A percentile compares a stretch with the other conserved stretches of the same genome.
Evolutionary conservation across 2,113 vertebrate species (phyloP).

Genomic region (Triplophysa siluroides): DNA sequence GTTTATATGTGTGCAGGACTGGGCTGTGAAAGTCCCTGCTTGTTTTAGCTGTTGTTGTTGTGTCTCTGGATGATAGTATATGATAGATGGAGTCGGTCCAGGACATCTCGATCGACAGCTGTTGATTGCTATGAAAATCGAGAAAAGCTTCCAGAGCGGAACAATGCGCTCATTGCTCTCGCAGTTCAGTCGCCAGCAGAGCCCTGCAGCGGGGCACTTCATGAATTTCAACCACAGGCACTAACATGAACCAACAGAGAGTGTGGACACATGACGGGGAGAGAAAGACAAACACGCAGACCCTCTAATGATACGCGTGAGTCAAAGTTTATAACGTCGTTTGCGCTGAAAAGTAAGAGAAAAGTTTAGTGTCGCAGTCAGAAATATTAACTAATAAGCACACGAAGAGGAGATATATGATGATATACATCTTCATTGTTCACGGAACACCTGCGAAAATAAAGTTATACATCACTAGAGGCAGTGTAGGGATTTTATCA

Average conservation of each 20-base stretch:
- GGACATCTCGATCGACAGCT: conserved; percentile 83
- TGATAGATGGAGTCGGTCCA: conserved; percentile 80
- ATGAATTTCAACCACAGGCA: conserved; percentile 76
- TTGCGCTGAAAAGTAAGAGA: too few species aligned
- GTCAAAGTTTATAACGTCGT: not conserved
- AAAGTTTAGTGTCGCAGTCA: too few species aligned
- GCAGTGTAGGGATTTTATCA: too few species aligned
- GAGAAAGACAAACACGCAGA: not conserved
- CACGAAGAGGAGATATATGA: too few species aligned
- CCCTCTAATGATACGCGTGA: conserved; percentile 1
- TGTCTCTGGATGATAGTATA: conserved; percentile 73
- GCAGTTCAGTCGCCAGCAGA: conserved; percentile 71
- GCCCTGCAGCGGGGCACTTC: conserved; percentile 66
- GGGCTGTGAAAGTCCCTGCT: conserved; percentile 25
- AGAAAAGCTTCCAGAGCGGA: conserved; percentile 78
- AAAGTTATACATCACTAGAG: too few species aligned
- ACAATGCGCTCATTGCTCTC: conserved; percentile 80
- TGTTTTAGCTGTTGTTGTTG: conserved; percentile 60
- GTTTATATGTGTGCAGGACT: conserved; percentile 10
- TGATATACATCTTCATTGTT: too few species aligned
- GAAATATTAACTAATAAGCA: too few species aligned
- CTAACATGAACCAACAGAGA: conserved; percentile 68
- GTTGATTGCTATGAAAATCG: conserved; percentile 81
- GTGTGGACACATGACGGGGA: not conserved
- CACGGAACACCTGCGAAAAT: too few species aligned